Evolutionary conservation across 2,797 vertebrate genomes (phyloP), one percentile per base, ranked within the genome.

Genomic region (Gambelia wislizenii): DNA sequence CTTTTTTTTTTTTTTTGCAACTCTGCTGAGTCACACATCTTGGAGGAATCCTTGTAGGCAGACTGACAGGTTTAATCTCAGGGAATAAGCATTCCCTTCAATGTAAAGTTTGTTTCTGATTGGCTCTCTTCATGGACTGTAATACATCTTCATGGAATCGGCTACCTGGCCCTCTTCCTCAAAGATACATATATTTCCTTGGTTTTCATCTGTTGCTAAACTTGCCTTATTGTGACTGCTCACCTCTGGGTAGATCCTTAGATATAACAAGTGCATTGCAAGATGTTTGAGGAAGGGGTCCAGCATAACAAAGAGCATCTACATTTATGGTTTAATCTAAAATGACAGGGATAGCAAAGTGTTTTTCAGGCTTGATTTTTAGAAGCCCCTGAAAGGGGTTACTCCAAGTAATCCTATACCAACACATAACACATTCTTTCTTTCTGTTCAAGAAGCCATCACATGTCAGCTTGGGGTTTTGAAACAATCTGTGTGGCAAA

Each of bases 401-500:
- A 52, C 59, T 44, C 27, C 20, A 77, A 47, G 22, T 27, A 64
- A 86, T 39, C 30, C 30, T 77, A 10, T 25, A 64, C 16, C 18
- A 61, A 18, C 6, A 36, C 30, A 20, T 39, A n/a, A 72, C 39
- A 16, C 1, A 2, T 6, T 72, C n/a, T 36, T 67, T 54, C n/a
- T 70, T 81, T 87, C 52, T 44, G 30, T 59, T 88, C 39, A 72
- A 88, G 54, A 75, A 76, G 70, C n/a, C 27, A 3, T 27, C 14
- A 47, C 44, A 39, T 67, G 25, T 77, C 72, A 54, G 27, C 59
- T n/a, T 76, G 1, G 79, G 72, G 61, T 20, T 86, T 61, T 77
- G 52, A 69, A 87, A 86, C 30, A 69, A 87, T 12, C 4, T 59
- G 6, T 27, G 9, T 59, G 54, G 77, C 67, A 36, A 85, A 91